Evolutionary conservation across 2,888 invertebrate species (phyloP), one percentile per base, ranked within the genome.

Genomic region (Apamea anceps): DNA sequence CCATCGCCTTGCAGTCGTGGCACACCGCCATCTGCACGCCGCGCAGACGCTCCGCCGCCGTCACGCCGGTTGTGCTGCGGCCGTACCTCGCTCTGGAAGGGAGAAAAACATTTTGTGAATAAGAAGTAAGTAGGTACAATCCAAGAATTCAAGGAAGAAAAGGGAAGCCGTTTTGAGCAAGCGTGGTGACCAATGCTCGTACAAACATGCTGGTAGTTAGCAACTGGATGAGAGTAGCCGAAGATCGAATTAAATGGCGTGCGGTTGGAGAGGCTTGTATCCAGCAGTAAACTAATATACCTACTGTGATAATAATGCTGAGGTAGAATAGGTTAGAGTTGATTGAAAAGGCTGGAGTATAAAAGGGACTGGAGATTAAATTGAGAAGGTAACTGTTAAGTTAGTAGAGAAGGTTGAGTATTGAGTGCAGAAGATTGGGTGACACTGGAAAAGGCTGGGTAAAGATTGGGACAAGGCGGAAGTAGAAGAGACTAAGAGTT

Each of bases 1-100:
- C 98, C 98, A 99, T 98, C 82, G 98, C 98, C 94, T 99, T 99
- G 97, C 99, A 99, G 97, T 99, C 99, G 94, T 98, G 98, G 94
- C 99, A 99, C 72, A 99, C 99, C 84, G 98, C 98, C 98, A 99
- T 99, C 92, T 98, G 98, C 82, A 98, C 98, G 88, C 98, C 98
- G 82, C 98, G 98, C 72, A 98, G 96, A 37, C 98, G 97, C 92
- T 98, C 98, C 81, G 95, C 97, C 77, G 97, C 97, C 68, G 93
- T 94, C 84, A 96, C 97, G 82, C 97, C 97, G 37, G 97, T 89
- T 79, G 97, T 96, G 91, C 97, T 97, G 86, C 98, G 97, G 63
- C 97, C 97, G 91, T 98, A 97, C 79, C 98, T 97, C 85, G 97
- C 97, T 94, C 98, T 98, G 93, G 7, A 87, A 86, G 8, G 7